A percentile compares a stretch with the other conserved stretches of the same genome.
Evolutionary conservation across 1,140 invertebrate genomes (phyloP).

Genomic region (Charaxes varanes): DNA sequence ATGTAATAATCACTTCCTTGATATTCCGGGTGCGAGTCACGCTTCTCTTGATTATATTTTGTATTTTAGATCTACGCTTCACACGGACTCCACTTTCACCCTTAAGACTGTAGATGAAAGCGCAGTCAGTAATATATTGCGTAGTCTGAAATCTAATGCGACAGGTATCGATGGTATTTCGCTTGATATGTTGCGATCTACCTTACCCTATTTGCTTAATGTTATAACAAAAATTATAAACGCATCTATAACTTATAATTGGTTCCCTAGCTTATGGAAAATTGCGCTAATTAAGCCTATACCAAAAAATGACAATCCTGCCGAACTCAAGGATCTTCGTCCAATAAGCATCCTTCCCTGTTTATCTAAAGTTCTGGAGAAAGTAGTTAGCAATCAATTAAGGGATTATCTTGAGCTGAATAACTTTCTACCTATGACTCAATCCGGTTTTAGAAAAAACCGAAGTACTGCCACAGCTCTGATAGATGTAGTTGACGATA

Average conservation of each 20-base stretch:
- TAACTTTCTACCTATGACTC: slow-evolving; percentile 1
- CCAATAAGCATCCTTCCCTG: slow-evolving; percentile 9
- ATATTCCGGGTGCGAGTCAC: too few species aligned
- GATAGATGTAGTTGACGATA: too few species aligned
- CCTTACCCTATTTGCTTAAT: not conserved
- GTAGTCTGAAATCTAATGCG: too few species aligned
- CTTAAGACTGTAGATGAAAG: too few species aligned
- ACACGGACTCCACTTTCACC: too few species aligned
- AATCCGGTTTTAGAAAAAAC: too few species aligned
- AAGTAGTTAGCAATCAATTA: slow-evolving; percentile 7
- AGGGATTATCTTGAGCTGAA: slow-evolving; percentile 1
- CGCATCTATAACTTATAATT: not conserved
- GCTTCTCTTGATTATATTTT: too few species aligned
- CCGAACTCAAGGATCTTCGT: slow-evolving; percentile 3
- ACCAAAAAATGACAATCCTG: slow-evolving; percentile 5
- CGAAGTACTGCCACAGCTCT: not conserved
- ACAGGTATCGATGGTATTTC: too few species aligned
- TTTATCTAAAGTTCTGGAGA: slow-evolving; percentile 9
- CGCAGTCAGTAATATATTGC: too few species aligned
- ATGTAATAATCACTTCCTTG: not conserved
- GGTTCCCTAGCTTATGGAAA: slow-evolving; percentile 1
- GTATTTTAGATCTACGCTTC: too few species aligned
- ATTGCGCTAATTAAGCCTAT: slow-evolving; percentile 2
- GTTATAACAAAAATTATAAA: slow-evolving; percentile 1
- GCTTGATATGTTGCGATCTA: too few species aligned